Conservation (phyloP, 2,113 vertebrate species). For the Eonycteris spelaea region DNA sequence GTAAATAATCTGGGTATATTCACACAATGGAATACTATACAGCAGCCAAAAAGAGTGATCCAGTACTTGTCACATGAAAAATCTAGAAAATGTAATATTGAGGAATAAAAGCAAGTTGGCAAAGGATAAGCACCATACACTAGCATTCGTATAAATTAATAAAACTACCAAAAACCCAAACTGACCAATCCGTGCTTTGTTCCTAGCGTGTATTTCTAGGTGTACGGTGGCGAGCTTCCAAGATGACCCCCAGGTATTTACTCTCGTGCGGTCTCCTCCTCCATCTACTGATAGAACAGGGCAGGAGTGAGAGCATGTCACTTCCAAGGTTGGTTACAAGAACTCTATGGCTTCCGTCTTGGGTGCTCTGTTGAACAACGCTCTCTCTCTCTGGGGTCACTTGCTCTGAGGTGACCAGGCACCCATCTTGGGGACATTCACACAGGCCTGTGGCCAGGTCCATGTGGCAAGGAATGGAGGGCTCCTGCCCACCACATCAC, state of each 20-base stretch:
- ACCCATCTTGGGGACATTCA: not conserved
- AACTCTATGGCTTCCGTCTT: not conserved
- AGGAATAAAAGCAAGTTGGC: not conserved
- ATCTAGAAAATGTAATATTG: not conserved
- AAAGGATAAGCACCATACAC: accelerated
- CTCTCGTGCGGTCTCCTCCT: not conserved
- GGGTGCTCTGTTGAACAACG: not conserved
- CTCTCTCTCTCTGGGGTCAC: not conserved
- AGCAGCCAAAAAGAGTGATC: not conserved
- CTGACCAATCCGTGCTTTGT: not conserved
- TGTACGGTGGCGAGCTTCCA: accelerated
- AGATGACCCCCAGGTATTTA: not conserved
- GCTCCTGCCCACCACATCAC: not conserved
- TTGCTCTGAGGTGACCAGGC: not conserved
- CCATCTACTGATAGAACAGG: not conserved
- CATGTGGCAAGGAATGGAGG: not conserved
- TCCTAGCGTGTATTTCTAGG: no score
- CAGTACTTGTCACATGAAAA: accelerated
- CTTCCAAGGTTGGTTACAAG: not conserved
- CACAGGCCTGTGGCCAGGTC: not conserved
- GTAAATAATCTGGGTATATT: not conserved
- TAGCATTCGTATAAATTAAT: not conserved
- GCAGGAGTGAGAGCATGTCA: accelerated
- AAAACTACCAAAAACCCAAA: not conserved
- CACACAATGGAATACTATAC: accelerated